Base-by-base conservation (phyloP, 2,113 vertebrate species). In the Anolis carolinensis region DNA sequence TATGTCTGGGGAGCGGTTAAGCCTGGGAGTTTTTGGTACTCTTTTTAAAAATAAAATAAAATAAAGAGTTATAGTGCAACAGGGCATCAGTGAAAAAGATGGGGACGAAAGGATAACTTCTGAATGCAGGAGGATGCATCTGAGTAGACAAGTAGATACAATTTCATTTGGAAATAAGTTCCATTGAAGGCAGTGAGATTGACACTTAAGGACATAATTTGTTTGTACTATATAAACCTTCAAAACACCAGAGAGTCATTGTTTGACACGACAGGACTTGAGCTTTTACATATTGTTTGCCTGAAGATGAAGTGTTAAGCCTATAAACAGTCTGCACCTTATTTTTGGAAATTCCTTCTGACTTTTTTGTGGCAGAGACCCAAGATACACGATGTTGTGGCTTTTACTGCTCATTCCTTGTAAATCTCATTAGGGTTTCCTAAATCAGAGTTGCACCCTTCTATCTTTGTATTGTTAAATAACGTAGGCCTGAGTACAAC, bases 331-430 rank as follows among this genome's bases (percentile, higher is more conserved):
- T 63, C n/a, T 5, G 20, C 82, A 79, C 85, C 92, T 92, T 95
- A 95, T 95, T 94, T 94, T 90, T 92, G 91, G 94, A 93, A 76
- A 62, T 52, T 83, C 88, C 23, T 70, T 85, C 86, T 89, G 92
- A 91, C 91, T 93, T 92, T 78, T 93, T 86, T 89, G 90, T 93
- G 86, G 68, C 1, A 2, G 83, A 89, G 88, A 81, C 83, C 88
- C 92, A 94, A 94, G 94, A 94, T 91, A 85, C n/a, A 73, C 59
- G 85, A 78, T 76, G 21, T 74, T 93, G 55, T 67, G 86, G 87
- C 88, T 90, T 89, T 93, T 88, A 95, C 92, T 90, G 78, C 91
- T 92, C 83, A 88, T 79, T 94, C 94, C 80, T 89, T 92, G 72
- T 85, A 90, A 92, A 93, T 92, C 93, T 90, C 78, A 91, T 93